Conservation (phyloP, 2,888 invertebrate genomes). For the Cheilosia scutellata region DNA sequence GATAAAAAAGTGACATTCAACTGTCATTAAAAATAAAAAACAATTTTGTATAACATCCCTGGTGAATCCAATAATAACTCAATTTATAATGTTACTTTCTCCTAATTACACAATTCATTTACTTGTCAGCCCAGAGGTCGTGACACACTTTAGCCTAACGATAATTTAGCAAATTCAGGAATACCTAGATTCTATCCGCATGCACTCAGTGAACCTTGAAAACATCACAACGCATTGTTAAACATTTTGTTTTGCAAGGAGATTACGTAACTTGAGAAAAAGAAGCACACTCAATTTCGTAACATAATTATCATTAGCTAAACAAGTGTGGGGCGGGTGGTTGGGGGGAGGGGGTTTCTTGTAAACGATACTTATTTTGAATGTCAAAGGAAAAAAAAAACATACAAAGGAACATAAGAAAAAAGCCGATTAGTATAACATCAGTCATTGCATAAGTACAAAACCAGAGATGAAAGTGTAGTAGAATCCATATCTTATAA, state of each 20-base stretch:
- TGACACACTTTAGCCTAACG: background rate
- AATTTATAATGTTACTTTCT: background rate
- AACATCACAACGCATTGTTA: constrained; percentile 44
- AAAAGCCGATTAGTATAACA: constrained; percentile 16
- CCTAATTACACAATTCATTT: background rate
- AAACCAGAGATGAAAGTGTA: background rate
- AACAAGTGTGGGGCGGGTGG: background rate
- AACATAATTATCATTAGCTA: constrained; percentile 36
- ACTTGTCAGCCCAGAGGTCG: constrained; percentile 1
- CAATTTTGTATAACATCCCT: background rate
- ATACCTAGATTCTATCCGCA: background rate
- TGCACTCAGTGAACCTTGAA: constrained; percentile 58
- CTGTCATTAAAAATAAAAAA: no score
- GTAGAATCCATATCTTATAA: background rate
- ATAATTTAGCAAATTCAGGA: constrained; percentile 6
- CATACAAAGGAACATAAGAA: background rate
- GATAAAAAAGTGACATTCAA: no score
- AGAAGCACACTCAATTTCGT: constrained; percentile 26
- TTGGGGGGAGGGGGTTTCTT: background rate
- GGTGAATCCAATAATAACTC: background rate
- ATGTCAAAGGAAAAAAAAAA: background rate
- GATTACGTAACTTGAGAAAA: constrained; percentile 28
- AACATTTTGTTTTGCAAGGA: constrained; percentile 34
- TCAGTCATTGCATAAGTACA: constrained; percentile 24
- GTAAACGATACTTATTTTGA: constrained; percentile 7